Evolutionary conservation across 2,113 vertebrate species (phyloP).

Genomic region (Aplodontia rufa): DNA sequence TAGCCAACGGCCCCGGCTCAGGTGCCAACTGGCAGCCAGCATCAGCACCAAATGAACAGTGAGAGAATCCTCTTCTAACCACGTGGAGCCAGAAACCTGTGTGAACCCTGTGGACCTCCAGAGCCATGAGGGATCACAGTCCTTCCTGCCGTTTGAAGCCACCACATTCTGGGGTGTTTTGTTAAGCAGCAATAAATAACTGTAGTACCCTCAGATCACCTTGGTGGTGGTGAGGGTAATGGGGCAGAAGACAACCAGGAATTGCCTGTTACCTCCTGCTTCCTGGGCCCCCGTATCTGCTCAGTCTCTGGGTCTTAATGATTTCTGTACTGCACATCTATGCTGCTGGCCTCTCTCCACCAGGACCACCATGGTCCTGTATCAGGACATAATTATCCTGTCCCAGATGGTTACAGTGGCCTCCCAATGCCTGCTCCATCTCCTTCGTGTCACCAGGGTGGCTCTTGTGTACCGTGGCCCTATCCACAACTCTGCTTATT

Average conservation of each 20-base stretch:
- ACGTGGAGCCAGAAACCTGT: background rate
- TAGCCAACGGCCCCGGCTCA: background rate
- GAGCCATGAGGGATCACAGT: background rate
- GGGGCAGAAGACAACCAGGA: too few relatives aligned
- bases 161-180: background rate
- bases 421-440: background rate
- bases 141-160: too few relatives aligned
- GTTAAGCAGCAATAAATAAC: background rate
- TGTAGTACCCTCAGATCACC: background rate
- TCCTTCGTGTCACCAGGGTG: background rate
- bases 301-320: background rate
- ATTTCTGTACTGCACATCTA: background rate
- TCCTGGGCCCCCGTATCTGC: background rate
- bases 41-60: background rate
- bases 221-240: background rate
- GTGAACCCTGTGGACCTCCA: background rate
- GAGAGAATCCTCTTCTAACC: too few relatives aligned
- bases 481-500: background rate
- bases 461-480: background rate
- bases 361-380: background rate
- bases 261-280: background rate
- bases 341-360: background rate
- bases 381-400: background rate
- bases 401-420: background rate
- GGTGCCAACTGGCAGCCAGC: background rate